Conservation (phyloP, 2,888 invertebrate genomes). For the Gari tellinella region DNA sequence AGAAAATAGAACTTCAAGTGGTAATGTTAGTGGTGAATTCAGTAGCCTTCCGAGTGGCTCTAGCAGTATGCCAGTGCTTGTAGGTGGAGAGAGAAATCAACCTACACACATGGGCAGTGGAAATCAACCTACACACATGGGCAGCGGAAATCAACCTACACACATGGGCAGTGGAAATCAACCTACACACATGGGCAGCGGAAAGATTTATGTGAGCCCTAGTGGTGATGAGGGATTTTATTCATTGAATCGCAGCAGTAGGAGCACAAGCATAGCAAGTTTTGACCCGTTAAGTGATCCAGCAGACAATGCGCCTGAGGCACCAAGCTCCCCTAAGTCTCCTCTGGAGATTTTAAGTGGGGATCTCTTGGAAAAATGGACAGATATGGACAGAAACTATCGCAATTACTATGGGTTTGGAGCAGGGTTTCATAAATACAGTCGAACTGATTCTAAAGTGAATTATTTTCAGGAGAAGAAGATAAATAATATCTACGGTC, state of each 20-base stretch:
- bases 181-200: constrained; percentile 14
- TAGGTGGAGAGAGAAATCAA: constrained; percentile 34
- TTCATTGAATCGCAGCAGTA: constrained; percentile 55
- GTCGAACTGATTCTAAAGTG: constrained; percentile 65
- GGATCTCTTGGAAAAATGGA: constrained; percentile 67
- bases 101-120: too few species aligned
- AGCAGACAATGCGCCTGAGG: constrained; percentile 1
- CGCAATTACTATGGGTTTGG: constrained; percentile 70
- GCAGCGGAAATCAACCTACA: constrained; percentile 36
- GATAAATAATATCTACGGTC: constrained; percentile 62
- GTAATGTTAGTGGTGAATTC: too few species aligned
- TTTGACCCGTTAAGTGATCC: constrained; percentile 49
- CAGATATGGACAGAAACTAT: constrained; percentile 70
- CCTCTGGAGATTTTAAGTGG: constrained; percentile 57
- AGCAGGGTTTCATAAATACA: constrained; percentile 46
- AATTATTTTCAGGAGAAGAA: constrained; percentile 69
- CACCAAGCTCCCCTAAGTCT: constrained; percentile 31
- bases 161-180: too few species aligned
- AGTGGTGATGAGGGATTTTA: constrained; percentile 59
- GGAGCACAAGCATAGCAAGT: constrained; percentile 56
- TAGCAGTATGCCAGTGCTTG: constrained; percentile 31
- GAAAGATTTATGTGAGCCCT: constrained; percentile 55
- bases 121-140: too few species aligned
- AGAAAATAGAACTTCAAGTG: too few species aligned
- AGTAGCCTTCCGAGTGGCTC: too few species aligned